A percentile compares a stretch with the other conserved stretches of the same genome.
These are phyloP conservation scores for Invenusta paracnida DNA, from an alignment of 2,888 invertebrate species.

Conservation along the genomic window DNA sequence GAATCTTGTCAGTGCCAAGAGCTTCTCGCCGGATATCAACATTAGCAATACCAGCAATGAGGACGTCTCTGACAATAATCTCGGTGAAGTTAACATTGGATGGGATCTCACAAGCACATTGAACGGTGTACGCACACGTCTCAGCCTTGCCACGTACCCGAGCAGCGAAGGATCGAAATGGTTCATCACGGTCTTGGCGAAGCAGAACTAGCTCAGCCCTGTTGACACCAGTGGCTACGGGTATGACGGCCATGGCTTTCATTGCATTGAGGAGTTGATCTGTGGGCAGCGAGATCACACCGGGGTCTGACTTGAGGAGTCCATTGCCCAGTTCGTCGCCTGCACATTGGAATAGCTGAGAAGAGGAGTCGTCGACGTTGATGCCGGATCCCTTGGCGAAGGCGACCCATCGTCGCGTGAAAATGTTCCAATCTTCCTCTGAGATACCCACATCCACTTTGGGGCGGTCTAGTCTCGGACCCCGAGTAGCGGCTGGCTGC, in stretches of 20 bases:
- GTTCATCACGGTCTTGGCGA: not conserved
- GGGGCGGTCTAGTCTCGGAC: not conserved
- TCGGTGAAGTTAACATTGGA: constrained; percentile 26
- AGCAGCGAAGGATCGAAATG: not conserved
- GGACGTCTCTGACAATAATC: constrained; percentile 10
- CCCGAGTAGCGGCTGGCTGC: no score
- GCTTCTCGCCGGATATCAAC: constrained; percentile 28
- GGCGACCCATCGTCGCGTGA: not conserved
- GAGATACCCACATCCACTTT: constrained; percentile 1
- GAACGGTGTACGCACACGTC: not conserved
- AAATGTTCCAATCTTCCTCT: not conserved
- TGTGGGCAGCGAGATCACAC: not conserved
- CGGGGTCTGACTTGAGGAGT: not conserved
- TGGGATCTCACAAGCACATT: not conserved
- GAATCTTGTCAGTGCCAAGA: constrained; percentile 8
- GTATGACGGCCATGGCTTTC: not conserved
- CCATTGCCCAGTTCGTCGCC: not conserved
- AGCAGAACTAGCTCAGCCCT: not conserved
- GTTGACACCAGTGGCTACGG: not conserved
- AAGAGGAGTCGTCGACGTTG: not conserved
- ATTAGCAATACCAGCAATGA: constrained; percentile 30
- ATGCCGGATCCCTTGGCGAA: no score
- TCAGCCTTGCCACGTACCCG: not conserved
- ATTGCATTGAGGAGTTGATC: not conserved
- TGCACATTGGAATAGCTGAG: not conserved